Percentiles rank a stretch among this genome's conserved stretches.
Evolutionary conservation across 92 coral and sea anemone genomes (phyloP).

Genomic region (Galaxea fascicularis): DNA sequence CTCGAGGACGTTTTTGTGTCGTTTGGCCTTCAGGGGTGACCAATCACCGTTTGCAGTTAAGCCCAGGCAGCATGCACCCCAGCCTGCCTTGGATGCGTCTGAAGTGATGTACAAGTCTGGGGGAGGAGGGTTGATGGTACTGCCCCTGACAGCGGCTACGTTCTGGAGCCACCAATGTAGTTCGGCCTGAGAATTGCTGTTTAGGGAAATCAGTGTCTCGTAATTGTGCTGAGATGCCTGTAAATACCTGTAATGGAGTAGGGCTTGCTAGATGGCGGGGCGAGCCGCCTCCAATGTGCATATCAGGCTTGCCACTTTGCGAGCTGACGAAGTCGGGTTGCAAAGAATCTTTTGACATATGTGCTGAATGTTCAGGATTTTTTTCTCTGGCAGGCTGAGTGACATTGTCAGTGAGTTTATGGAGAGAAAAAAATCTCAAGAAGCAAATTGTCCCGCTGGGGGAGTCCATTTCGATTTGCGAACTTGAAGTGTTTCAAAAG

Average conservation of each 20-base stretch:
- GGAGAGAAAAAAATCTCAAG: no score
- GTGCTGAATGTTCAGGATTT: constrained; percentile 12
- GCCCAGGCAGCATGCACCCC: no score
- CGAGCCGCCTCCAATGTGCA: constrained; percentile 44
- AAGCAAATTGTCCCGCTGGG: no score
- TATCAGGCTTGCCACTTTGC: constrained; percentile 26
- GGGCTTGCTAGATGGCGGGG: constrained; percentile 52
- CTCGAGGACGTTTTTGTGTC: constrained; percentile 53
- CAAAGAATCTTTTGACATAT: constrained; percentile 26
- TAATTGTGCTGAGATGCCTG: constrained; percentile 27
- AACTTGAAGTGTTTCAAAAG: no score
- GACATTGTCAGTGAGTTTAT: constrained; percentile 38
- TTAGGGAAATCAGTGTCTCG: constrained; percentile 23
- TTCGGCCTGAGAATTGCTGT: constrained; percentile 29
- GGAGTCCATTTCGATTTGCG: no score
- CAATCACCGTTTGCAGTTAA: no score
- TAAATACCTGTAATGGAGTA: constrained; percentile 37
- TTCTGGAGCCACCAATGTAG: constrained; percentile 51
- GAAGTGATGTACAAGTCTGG: constrained; percentile 48
- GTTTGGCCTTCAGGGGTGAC: no score
- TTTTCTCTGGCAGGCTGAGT: no score
- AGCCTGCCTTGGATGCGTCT: no score
- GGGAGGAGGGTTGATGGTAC: constrained; percentile 32
- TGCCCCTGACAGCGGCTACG: constrained; percentile 17
- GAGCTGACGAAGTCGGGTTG: constrained; percentile 14